phyloP scores from a whole-genome alignment of 2,888 invertebrate species.

The Scaptomyza tumidula region DNA sequence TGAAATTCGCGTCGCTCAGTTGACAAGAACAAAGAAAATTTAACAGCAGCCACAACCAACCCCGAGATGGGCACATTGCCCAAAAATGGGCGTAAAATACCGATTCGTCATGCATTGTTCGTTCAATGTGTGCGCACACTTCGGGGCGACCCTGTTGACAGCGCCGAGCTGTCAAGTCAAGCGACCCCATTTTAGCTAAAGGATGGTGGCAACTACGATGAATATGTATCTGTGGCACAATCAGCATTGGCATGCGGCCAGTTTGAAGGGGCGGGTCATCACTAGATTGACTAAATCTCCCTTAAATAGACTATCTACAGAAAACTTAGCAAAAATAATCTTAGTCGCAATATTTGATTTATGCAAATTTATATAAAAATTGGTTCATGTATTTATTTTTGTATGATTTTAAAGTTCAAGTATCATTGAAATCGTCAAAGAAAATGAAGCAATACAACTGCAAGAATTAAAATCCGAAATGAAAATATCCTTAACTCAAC shows the following conservation, averaged over 20 bases:
- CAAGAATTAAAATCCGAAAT: background rate
- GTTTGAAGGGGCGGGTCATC: slow-evolving; percentile 35
- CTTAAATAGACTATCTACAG: no score
- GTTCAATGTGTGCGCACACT: slow-evolving; percentile 61
- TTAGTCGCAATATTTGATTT: no score
- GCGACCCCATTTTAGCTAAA: slow-evolving; percentile 28
- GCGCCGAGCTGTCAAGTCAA: slow-evolving; percentile 50
- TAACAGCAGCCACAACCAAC: slow-evolving; percentile 53
- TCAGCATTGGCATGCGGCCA: slow-evolving; percentile 50
- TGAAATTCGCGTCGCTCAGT: slow-evolving; percentile 83
- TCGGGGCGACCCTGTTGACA: slow-evolving; percentile 55
- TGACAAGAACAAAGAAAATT: slow-evolving; percentile 82
- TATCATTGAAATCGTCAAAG: background rate
- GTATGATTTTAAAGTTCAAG: no score
- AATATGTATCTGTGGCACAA: slow-evolving; percentile 40
- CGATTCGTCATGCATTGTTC: slow-evolving; percentile 84
- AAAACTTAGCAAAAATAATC: background rate
- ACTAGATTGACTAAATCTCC: background rate
- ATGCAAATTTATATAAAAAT: background rate
- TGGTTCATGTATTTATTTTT: background rate
- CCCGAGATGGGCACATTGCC: slow-evolving; percentile 40
- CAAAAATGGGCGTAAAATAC: slow-evolving; percentile 83
- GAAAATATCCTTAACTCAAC: background rate
- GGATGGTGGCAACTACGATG: slow-evolving; percentile 19
- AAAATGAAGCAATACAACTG: background rate